A percentile compares a stretch with the other conserved stretches of the same genome.
Conservation (phyloP, 2,888 invertebrate genomes). For the Nycteola revayana region DNA sequence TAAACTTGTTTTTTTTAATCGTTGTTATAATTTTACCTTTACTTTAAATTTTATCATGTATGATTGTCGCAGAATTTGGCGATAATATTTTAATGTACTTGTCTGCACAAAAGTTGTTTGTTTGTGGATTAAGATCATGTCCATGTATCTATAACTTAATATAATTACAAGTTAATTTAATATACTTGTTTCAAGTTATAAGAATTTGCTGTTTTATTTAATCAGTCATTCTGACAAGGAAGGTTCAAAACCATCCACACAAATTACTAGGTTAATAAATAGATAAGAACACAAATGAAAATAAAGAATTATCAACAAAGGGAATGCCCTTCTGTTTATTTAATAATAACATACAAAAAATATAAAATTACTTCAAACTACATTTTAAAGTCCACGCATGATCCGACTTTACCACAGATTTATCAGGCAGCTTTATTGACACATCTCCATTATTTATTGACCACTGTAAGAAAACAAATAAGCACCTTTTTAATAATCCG, state of each 20-base stretch:
- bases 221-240: no score
- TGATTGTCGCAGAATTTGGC: no score
- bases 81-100: no score
- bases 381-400: slow-evolving; percentile 73
- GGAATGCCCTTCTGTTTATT: neutral
- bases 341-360: slow-evolving; percentile 1
- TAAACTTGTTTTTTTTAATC: no score
- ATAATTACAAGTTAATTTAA: slow-evolving; percentile 29
- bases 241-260: no score
- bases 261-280: no score
- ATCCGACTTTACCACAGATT: slow-evolving; percentile 54
- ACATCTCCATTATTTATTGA: slow-evolving; percentile 44
- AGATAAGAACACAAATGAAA: no score
- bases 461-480: slow-evolving; percentile 76
- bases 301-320: neutral
- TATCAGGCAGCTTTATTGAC: slow-evolving; percentile 62
- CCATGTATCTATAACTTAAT: slow-evolving; percentile 24
- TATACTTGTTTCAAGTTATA: slow-evolving; percentile 40
- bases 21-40: no score
- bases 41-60: no score
- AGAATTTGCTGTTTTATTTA: slow-evolving; percentile 5
- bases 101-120: no score
- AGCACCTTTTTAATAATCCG: no score
- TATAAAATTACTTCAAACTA: slow-evolving; percentile 25
- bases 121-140: slow-evolving; percentile 12